A percentile compares a stretch with the other conserved stretches of the same genome.
Evolutionary conservation across 53 echinoderm and acorn worm genomes (phyloP).

Genomic region (Paracentrotus lividus): DNA sequence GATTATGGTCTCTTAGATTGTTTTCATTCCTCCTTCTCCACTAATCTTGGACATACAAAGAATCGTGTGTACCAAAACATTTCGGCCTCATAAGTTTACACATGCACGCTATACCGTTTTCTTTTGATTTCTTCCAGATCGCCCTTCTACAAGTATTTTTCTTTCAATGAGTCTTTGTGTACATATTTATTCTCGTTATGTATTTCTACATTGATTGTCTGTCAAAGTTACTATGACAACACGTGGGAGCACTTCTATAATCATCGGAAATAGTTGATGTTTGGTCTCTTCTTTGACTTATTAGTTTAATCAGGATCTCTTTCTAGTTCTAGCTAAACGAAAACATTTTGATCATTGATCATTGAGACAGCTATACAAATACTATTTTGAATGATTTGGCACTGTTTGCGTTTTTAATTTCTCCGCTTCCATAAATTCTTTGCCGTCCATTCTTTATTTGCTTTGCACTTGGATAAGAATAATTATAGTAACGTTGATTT

Average conservation of each 20-base stretch:
- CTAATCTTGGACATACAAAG: not conserved
- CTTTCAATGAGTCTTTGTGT: not conserved
- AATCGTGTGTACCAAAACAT: not conserved
- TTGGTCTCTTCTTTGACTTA: constrained; percentile 9
- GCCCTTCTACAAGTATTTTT: not conserved
- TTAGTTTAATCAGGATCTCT: not conserved
- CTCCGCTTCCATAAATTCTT: constrained; percentile 32
- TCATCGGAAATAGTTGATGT: constrained; percentile 4
- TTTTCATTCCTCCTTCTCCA: not conserved
- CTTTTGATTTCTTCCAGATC: not conserved
- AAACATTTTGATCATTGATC: constrained; percentile 38
- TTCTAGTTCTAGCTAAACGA: not conserved
- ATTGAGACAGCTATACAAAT: constrained; percentile 43
- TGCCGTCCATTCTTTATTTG: constrained; percentile 23
- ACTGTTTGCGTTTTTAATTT: constrained; percentile 51
- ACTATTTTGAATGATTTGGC: constrained; percentile 52
- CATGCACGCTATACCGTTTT: not conserved
- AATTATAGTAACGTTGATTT: constrained; percentile 18
- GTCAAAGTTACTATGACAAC: not conserved
- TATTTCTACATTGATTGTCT: not conserved
- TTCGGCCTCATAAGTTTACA: not conserved
- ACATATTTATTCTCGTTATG: not conserved
- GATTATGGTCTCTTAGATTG: not conserved
- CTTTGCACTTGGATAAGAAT: constrained; percentile 3
- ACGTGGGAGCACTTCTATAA: not conserved